Evolutionary conservation across 2,888 invertebrate genomes (phyloP), one percentile per base, ranked within the genome.

Genomic region (Diaphora mendica): DNA sequence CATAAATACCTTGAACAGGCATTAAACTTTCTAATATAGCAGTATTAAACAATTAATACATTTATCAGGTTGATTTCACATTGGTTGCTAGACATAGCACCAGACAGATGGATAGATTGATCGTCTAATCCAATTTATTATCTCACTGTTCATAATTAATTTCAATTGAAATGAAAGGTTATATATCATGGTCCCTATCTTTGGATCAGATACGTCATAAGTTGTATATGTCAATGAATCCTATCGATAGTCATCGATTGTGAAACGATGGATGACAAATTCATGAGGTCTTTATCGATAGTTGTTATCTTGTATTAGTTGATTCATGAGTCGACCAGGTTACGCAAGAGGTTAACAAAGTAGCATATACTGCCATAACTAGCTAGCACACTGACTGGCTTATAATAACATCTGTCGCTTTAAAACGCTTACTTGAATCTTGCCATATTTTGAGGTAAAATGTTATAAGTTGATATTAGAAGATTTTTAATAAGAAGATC

Each of bases 271-370:
- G 72, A 77, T 81, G 87, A 88, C 82, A 85, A 74, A 76, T 80
- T 66, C 64, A 77, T 73, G 62, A 64, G 67, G 64, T 70, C 64
- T 72, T 79, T 85, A 86, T 86, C 77, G 77, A 72, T 66, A 72
- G 62, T 68, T 68, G 71, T 71, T 80, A 85, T 86, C 81, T 81
- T 70, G 71, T 75, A 73, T 79, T 79, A 81, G 76, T 80, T 77
- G 78, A 83, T 79, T 82, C 81, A 85, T 79, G 82, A 84, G 78
- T 76, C 82, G 74, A 79, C 79, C 75, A 76, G 42, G 35, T 85
- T 82, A 79, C 76, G 79, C 79, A 85, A 88, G 80, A 80, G 81
- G 78, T 82, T 76, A 76, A 55, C 42, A 66, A 74, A 74, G 62
- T 76, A 68, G 48, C 11, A 26, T 67, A 75, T 73, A 81, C 30